Conservation (phyloP, 2,888 invertebrate species). For the Plagodis dolabraria region DNA sequence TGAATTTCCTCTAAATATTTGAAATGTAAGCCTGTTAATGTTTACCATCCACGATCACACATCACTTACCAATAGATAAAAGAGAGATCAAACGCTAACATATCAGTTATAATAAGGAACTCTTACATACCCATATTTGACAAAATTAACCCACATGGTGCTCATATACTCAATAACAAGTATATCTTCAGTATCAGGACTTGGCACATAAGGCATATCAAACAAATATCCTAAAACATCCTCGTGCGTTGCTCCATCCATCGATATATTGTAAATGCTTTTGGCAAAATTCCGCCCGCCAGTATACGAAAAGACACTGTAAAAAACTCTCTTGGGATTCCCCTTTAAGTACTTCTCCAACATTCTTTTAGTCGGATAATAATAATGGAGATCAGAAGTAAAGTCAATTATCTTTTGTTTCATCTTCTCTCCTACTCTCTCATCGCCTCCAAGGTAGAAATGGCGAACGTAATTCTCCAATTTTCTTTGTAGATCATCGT, state of each 20-base stretch:
- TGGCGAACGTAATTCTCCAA: slow-evolving; percentile 36
- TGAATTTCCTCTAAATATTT: too few relatives aligned
- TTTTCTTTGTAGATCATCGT: slow-evolving; percentile 31
- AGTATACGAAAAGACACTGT: slow-evolving; percentile 59
- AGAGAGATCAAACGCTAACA: too few relatives aligned
- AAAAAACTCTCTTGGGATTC: slow-evolving; percentile 47
- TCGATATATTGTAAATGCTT: slow-evolving; percentile 40
- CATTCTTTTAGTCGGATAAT: slow-evolving; percentile 42
- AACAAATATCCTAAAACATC: slow-evolving; percentile 58
- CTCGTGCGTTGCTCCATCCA: slow-evolving; percentile 46
- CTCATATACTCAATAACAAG: slow-evolving; percentile 33
- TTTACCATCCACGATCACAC: too few relatives aligned
- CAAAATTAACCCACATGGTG: slow-evolving; percentile 48
- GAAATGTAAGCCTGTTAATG: too few relatives aligned
- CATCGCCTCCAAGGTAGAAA: slow-evolving; percentile 44
- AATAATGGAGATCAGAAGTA: slow-evolving; percentile 36
- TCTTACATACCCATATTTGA: slow-evolving; percentile 50
- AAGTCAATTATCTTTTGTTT: slow-evolving; percentile 36
- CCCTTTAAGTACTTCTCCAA: slow-evolving; percentile 49
- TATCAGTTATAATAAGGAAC: too few relatives aligned
- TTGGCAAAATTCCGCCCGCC: slow-evolving; percentile 57
- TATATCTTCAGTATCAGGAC: slow-evolving; percentile 42
- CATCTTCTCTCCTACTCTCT: slow-evolving; percentile 27
- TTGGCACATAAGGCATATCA: slow-evolving; percentile 44
- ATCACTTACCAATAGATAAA: too few relatives aligned